phyloP scores from a whole-genome alignment of 2,888 invertebrate genomes.

The Carterocephalus palaemon region DNA sequence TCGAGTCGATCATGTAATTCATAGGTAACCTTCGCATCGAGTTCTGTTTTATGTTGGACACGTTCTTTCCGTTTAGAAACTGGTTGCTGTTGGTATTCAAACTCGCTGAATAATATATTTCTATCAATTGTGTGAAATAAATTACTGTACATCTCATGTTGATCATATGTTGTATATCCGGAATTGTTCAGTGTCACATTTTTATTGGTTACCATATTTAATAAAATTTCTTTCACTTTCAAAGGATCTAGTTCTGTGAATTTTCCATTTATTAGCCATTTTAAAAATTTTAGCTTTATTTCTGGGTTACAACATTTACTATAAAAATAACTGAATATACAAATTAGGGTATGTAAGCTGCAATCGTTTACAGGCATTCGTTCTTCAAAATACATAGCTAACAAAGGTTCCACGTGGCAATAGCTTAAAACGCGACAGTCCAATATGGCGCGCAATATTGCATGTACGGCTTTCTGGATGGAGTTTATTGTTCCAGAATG shows the following conservation, averaged over 20 bases:
- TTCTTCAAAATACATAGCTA: constrained; percentile 61
- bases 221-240: constrained; percentile 44
- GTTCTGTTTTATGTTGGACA: constrained; percentile 29
- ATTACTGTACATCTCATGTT: constrained; percentile 41
- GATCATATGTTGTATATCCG: constrained; percentile 19
- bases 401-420: constrained; percentile 49
- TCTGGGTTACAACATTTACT: constrained; percentile 53
- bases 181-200: constrained; percentile 39
- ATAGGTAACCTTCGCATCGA: constrained; percentile 39
- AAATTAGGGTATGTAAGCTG: constrained; percentile 53
- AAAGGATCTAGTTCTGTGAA: constrained; percentile 36
- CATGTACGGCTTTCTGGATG: constrained; percentile 53
- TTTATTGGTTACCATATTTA: constrained; percentile 53
- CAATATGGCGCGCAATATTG: constrained; percentile 53
- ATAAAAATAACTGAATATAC: constrained; percentile 53
- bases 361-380: constrained; percentile 58
- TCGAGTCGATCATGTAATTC: constrained; percentile 42
- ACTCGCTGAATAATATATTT: constrained; percentile 59
- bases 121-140: constrained; percentile 54
- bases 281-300: constrained; percentile 46
- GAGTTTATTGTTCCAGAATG: constrained; percentile 46
- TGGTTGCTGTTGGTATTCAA: constrained; percentile 43
- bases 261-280: constrained; percentile 53
- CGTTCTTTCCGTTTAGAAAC: constrained; percentile 16
- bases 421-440: constrained; percentile 46